phyloP scores from a whole-genome alignment of 2,888 invertebrate genomes.

The Pristionchus arcanus region DNA sequence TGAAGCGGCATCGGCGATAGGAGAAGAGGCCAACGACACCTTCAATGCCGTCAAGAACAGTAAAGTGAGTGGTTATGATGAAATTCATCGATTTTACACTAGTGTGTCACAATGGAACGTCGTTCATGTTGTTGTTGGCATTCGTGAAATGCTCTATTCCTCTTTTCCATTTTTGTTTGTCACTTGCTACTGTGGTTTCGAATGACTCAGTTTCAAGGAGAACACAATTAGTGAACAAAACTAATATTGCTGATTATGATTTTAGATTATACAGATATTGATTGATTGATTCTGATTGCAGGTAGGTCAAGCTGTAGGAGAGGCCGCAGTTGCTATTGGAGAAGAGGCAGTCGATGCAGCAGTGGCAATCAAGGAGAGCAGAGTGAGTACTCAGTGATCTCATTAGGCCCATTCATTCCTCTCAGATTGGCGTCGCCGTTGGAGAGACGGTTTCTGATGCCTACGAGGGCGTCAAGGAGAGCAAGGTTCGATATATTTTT shows the following conservation, averaged over 20 bases:
- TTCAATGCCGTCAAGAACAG: constrained; percentile 27
- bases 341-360: not conserved
- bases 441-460: constrained; percentile 21
- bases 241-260: too few species aligned
- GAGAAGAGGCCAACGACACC: not conserved
- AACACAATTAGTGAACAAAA: too few species aligned
- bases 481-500: not conserved
- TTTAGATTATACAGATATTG: too few species aligned
- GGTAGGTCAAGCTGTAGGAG: constrained; percentile 21
- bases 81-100: not conserved
- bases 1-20: not conserved
- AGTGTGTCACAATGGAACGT: not conserved
- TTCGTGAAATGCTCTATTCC: too few species aligned
- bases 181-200: too few species aligned
- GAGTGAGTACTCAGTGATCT: not conserved
- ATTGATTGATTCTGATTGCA: not conserved
- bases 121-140: not conserved
- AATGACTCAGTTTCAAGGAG: too few species aligned
- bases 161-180: too few species aligned
- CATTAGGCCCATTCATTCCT: not conserved
- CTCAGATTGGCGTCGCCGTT: constrained; percentile 31
- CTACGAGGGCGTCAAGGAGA: constrained; percentile 16
- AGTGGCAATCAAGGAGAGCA: constrained; percentile 28
- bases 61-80: constrained; percentile 5
- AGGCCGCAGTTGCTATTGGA: not conserved